Evolutionary conservation across 2,113 vertebrate species (phyloP).

Genomic region (Sinocyclocheilus anophthalmus): DNA sequence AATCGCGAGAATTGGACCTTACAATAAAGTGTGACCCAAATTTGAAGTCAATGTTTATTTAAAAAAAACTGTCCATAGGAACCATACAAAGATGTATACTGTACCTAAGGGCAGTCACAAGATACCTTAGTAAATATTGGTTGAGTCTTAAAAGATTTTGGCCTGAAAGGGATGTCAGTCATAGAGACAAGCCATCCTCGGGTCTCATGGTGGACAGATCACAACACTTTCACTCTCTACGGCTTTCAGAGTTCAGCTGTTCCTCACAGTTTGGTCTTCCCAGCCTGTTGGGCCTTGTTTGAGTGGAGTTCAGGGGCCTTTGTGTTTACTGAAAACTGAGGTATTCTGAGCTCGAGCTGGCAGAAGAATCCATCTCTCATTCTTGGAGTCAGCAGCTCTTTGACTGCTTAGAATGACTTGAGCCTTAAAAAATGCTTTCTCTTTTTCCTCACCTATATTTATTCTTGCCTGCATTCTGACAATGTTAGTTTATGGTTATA

Average conservation of each 20-base stretch:
- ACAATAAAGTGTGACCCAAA: no score
- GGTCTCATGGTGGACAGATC: constrained; percentile 11
- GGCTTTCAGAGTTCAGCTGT: neutral
- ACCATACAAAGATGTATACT: neutral
- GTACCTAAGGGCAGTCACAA: neutral
- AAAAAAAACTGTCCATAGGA: no score
- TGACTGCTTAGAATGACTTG: constrained; percentile 38
- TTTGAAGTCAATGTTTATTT: no score
- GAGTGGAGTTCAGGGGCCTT: constrained; percentile 20
- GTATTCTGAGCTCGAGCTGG: constrained; percentile 40
- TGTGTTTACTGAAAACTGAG: constrained; percentile 45
- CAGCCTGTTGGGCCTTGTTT: constrained; percentile 31
- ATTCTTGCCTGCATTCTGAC: neutral
- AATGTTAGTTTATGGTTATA: neutral
- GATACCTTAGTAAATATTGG: constrained; percentile 43
- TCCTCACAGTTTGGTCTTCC: constrained; percentile 15
- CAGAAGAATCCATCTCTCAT: constrained; percentile 36
- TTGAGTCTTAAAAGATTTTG: constrained; percentile 40
- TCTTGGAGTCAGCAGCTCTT: constrained; percentile 30
- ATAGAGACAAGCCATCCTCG: constrained; percentile 30
- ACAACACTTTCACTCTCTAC: neutral
- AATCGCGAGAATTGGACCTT: no score
- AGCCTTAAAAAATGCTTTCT: constrained; percentile 4
- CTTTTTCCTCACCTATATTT: neutral
- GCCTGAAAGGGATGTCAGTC: constrained; percentile 42